Base-by-base conservation (phyloP, 2,113 vertebrate species). In the Actenoides hombroni region DNA sequence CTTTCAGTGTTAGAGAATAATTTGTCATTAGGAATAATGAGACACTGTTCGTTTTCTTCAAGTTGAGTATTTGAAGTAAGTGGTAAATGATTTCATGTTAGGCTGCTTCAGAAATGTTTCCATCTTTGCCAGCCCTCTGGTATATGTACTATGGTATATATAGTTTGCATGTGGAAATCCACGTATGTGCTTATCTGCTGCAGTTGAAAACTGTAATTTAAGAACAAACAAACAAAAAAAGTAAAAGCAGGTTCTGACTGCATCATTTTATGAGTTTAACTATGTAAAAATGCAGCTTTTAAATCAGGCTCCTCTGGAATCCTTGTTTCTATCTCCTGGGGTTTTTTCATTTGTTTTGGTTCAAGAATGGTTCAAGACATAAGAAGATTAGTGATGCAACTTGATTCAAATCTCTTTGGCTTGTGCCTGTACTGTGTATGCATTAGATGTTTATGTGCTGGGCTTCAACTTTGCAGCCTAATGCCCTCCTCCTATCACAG, bases 1-100 rank as follows among this genome's bases (percentile, higher is more conserved):
- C 39, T 95, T 92, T 95, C 19, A 64, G 21, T 76, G 54, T 82
- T 83, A 44, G 12, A 87, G 82, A 70, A 82, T 92, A 79, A 71
- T 87, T 92, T 92, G n/a, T 63, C 46, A 78, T 68, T 94, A 87
- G 73, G 65, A 91, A 86, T 94, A 91, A 86, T 61, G 51, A 96
- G 35, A 18, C 65, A 40, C 29, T 61, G 39, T 59, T 92, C 77
- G 29, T 82, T 94, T 86, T 94, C 80, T 81, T 86, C 48, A 86
- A 35, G 86, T 37, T 78, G 67, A 95, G 91, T 90, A 94, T 69
- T 70, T 91, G 37, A 82, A 92, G 23, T 93, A 91, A 83, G 60
- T 65, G 51, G 60, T 60, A 68, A 88, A 86, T 90, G 4, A 54
- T 86, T 94, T 90, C 4, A 16, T 56, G 56, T 90, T 67, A 81